Base-by-base conservation (phyloP, 2,797 vertebrate species). In the Pseudopleuronectes americanus region DNA sequence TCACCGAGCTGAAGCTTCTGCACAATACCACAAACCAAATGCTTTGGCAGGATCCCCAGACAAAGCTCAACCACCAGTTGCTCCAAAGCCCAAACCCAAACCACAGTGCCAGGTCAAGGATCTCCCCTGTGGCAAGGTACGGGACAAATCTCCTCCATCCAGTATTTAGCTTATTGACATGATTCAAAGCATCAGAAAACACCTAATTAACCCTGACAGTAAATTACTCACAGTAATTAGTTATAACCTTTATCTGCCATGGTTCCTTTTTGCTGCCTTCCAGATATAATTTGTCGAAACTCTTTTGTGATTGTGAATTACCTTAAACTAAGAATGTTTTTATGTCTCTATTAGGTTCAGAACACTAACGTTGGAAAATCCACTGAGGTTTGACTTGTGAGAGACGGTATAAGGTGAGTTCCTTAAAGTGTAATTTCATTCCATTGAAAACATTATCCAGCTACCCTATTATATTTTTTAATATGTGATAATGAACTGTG, bases 311-410 rank as follows among this genome's bases (percentile, higher is more conserved):
- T 38, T 72, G 7, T 55, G 3, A 23, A 36, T 52, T 10, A 45
- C 43, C 41, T 48, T 8, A 22, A 55, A 53, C 26, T 14, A 54
- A 38, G 38, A 7, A 5, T 52, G 1, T 58, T 28, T 74, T 69
- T 4, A 3, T 77, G 16, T 41, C 64, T 79, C 38, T 84, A 28
- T 71, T 82, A 94, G 92, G 78, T 74, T 78, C 79, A 90, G 62
- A 85, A 68, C 58, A 65, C 53, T 4, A 48, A 43, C 64, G 73
- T 71, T 43, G 89, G 84, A 72, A 94, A 90, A 72, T 93, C 93
- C 71, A 94, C 94, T 51, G 94, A 94, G 68, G 94, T 95, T 64
- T 95, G 85, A 93, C 17, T 6, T 54, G 17, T 71, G 38, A 54
- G 26, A 82, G 52, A 47, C 1, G 3, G 14, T 64, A 54, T n/a